Base-by-base conservation (phyloP, 2,113 vertebrate species). In the Eublepharis macularius region DNA sequence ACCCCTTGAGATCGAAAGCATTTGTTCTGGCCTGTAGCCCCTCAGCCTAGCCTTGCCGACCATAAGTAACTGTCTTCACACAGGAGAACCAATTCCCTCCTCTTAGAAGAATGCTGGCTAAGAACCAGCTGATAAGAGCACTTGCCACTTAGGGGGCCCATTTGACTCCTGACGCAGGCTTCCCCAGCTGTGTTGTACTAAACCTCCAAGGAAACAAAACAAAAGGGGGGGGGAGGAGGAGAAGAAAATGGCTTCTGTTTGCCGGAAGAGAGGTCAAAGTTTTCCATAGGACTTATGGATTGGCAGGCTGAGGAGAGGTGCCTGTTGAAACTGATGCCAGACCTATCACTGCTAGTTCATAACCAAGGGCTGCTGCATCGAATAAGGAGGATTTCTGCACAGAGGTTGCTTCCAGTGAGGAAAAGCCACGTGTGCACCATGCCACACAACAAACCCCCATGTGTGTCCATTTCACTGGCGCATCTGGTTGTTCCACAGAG, bases 171-270 rank as follows among this genome's bases (percentile, higher is more conserved):
- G 66, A 72, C 39, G 21, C 76, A 49, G 74, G 5, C 19, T 78
- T 47, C 24, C 29, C 36, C 32, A 73, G 41, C 49, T 29, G n/a
- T 83, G 84, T 57, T 49, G 80, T 91, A 93, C 24, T 21, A 17
- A n/a, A 69, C 82, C 85, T 88, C 72, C 51, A 92, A 92, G 84
- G 69, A 68, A 80, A 80, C 84, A 78, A 36, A 85, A 80, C 60
- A 65, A 49, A 16, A 29, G 72, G 70, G 32, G 60, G 81, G 85
- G 82, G 75, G 49, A 36, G 16, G 0, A 84, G 86, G 76, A 88
- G 72, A 69, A 86, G 87, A 93, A 92, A 91, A 81, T 86, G 93
- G 90, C 90, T 82, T 69, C 86, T 26, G 39, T 70, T 76, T 81
- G 49, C 60, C 36, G 70, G 60, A 86, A 86, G 26, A 82, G 87